Evolutionary conservation across 1,140 invertebrate species (phyloP).

Genomic region (Heliconius nattereri): DNA sequence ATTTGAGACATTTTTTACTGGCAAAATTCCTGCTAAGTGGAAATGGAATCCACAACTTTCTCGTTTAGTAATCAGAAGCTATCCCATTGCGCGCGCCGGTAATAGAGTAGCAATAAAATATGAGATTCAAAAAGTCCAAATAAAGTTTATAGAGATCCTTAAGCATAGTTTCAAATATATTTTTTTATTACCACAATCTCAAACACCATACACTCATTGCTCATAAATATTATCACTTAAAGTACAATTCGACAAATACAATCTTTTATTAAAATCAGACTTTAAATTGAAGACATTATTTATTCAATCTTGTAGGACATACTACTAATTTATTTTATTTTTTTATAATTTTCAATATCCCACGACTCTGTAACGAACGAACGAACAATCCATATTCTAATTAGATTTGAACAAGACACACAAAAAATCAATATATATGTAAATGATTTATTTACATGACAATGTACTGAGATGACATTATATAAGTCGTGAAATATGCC

Average conservation of each 20-base stretch:
- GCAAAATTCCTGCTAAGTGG: too few relatives aligned
- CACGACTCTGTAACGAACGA: not conserved
- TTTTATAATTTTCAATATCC: not conserved
- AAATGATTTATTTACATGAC: constrained; percentile 26
- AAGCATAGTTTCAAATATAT: not conserved
- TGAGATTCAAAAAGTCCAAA: too few relatives aligned
- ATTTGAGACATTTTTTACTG: not conserved
- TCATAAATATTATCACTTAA: not conserved
- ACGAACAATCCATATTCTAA: constrained; percentile 12
- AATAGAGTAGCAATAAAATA: too few relatives aligned
- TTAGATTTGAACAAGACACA: constrained; percentile 11
- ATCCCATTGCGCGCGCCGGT: too few relatives aligned
- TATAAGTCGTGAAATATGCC: not conserved
- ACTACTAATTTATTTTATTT: not conserved
- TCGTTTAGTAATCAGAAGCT: too few relatives aligned
- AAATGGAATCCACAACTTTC: too few relatives aligned
- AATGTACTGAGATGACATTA: constrained; percentile 12
- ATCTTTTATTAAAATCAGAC: not conserved
- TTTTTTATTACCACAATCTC: not conserved
- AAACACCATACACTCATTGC: not conserved
- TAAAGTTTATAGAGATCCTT: too few relatives aligned
- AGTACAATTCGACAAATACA: not conserved
- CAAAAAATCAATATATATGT: constrained; percentile 27
- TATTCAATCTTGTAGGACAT: not conserved
- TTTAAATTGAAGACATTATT: not conserved